Evolutionary conservation across 2,888 invertebrate genomes (phyloP).

Genomic region (Phyllotreta cruciferae): DNA sequence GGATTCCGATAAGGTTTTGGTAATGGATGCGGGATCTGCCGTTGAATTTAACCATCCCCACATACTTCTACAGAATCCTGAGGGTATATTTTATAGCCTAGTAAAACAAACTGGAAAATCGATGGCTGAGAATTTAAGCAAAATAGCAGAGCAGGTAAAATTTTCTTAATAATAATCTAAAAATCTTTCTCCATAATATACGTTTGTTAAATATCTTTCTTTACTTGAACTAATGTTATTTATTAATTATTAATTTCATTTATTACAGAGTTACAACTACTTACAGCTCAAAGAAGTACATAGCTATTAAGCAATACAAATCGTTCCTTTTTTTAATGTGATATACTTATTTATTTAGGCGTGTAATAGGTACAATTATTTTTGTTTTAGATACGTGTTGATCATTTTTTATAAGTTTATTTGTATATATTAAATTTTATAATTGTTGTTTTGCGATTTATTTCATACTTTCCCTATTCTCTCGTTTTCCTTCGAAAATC

Average conservation of each 20-base stretch:
- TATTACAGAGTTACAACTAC: constrained; percentile 34
- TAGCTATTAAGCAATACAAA: constrained; percentile 1
- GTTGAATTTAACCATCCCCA: constrained; percentile 78
- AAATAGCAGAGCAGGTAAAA: constrained; percentile 49
- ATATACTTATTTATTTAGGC: constrained; percentile 28
- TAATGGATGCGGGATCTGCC: constrained; percentile 67
- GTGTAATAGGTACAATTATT: constrained; percentile 11
- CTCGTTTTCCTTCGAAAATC: neutral
- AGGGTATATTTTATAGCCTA: constrained; percentile 66
- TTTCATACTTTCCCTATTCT: neutral
- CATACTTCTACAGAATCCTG: constrained; percentile 63
- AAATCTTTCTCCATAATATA: neutral
- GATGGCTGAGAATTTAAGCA: constrained; percentile 47
- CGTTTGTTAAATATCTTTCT: neutral
- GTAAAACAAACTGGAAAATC: constrained; percentile 69
- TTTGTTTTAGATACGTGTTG: constrained; percentile 17
- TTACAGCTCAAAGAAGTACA: too few relatives aligned
- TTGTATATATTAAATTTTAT: constrained; percentile 16
- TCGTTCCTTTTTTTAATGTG: constrained; percentile 26
- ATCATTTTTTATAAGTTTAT: constrained; percentile 20
- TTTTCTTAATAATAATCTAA: neutral
- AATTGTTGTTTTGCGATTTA: neutral
- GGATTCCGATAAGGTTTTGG: constrained; percentile 79
- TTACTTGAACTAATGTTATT: neutral
- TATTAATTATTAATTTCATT: constrained; percentile 6